phyloP scores from a whole-genome alignment of 2,113 vertebrate species.

The Lipotes vexillifer region DNA sequence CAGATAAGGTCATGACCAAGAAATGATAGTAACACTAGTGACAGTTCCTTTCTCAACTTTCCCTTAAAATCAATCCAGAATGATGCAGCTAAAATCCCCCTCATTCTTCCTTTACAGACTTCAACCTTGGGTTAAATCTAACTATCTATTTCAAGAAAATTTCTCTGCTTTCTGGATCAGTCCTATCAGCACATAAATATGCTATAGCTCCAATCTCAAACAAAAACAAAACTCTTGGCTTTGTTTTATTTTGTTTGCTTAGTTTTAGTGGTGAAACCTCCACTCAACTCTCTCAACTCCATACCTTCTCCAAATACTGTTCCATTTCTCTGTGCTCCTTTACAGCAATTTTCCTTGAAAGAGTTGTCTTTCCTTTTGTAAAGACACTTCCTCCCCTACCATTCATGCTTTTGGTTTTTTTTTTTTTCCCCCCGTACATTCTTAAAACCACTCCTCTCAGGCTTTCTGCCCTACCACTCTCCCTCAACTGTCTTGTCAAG shows the following conservation, averaged over 20 bases:
- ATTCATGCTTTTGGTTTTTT: background rate
- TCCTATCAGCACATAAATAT: background rate
- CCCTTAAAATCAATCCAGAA: background rate
- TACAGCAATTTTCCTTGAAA: background rate
- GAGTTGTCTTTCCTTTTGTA: background rate
- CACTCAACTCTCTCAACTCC: background rate
- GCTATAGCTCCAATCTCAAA: background rate
- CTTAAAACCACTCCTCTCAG: background rate
- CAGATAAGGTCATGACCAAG: background rate
- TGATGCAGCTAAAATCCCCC: background rate
- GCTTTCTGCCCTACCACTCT: background rate
- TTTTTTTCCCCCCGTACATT: background rate
- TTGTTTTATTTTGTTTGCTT: background rate
- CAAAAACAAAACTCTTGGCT: background rate
- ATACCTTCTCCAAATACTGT: background rate
- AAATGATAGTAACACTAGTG: background rate
- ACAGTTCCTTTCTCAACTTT: background rate
- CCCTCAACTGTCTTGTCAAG: background rate
- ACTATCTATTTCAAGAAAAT: background rate
- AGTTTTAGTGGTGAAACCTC: background rate
- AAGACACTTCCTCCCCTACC: conserved; percentile 34
- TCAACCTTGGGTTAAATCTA: background rate
- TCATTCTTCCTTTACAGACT: background rate
- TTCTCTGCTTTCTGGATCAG: background rate
- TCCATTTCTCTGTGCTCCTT: background rate